Evolutionary conservation across 2,888 invertebrate species (phyloP), one percentile per base, ranked within the genome.

Genomic region (Laspeyria flexula): DNA sequence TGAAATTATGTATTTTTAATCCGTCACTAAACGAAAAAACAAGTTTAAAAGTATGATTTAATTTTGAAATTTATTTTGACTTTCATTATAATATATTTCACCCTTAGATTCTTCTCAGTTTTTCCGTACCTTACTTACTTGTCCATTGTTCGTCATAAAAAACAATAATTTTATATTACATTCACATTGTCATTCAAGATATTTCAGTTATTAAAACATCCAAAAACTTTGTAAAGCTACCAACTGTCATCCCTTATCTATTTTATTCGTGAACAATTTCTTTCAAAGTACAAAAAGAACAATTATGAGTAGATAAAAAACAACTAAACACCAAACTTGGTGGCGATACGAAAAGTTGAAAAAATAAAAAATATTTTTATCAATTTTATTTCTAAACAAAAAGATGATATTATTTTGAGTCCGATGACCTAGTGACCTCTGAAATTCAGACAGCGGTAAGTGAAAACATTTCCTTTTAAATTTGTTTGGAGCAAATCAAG

Each of bases 251-350:
- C 56, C 21, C 37, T 45, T 55, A 44, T 45, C 34, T 55, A 42
- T 53, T 42, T 46, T 46, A 37, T 37, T 60, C 34, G 39, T 29
- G 35, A 54, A 49, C 43, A 60, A 38, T 18, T 37, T 37, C 12
- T 23, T 37, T 23, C 7, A 23, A 12, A 47, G 25, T 25, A 7
- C 7, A 33, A 43, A 60, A 60, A 61, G n/a, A n/a, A n/a, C n/a
- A n/a, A n/a, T 65, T 43, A 60, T 42, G 38, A 60, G 48, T 30
- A 55, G 38, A 65, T 61, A 50, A 65, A 55, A 43, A 37, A 12
- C 3, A n/a, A n/a, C 13, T n/a, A n/a, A 35, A 16, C 1, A 33
- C 6, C 33, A 33, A 33, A 11, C 1, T 11, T 12, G 4, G 31
- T 3, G 11, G 31, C 12, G 33, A 15, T 9, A 33, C 33, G 0